Base-by-base conservation (phyloP, 1,140 invertebrate species). In the Drosophila kepulauana region DNA sequence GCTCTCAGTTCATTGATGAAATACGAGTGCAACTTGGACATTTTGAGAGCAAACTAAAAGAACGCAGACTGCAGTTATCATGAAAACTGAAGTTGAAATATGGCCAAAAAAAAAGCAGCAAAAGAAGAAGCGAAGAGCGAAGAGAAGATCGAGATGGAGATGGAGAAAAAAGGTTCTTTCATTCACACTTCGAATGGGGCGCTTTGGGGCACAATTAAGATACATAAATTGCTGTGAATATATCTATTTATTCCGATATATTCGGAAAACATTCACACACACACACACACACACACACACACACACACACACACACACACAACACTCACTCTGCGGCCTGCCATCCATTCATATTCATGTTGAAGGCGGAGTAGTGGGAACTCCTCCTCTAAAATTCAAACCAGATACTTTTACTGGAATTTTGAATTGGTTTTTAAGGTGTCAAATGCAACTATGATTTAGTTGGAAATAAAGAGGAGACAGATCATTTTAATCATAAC, bases 161-260 rank as follows among this genome's bases (percentile, higher is more conserved):
- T 25, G 20, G 20, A 25, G 38, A 46, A 69, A 59, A 76, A 62
- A 75, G 66, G 35, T 70, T 70, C 51, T 58, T 38, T 58, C 72
- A 75, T 75, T 75, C 41, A 61, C 56, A 65, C 45, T 49, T 30
- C 63, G 56, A 45, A 45, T 66, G 56, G 52, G 48, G n/a, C 64
- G 35, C 43, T 58, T 45, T 72, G 35, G 59, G 30, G 28, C 64
- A 45, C 48, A 66, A 54, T 71, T 51, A 69, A 71, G 71, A 65
- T 63, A 73, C 74, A 81, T 80, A 77, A 77, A 81, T 82, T 68
- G 54, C 35, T 33, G 52, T 71, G 38, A 71, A 75, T 64, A 75
- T 75, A 75, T 75, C 41, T 57, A 58, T 59, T 16, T 61, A 30
- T 68, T 67, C 30, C 10, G 20, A 25, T 25, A 57, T 45, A 73